Evolutionary conservation across 2,797 vertebrate genomes (phyloP), one percentile per base, ranked within the genome.

Genomic region (Takifugu ocellatus): DNA sequence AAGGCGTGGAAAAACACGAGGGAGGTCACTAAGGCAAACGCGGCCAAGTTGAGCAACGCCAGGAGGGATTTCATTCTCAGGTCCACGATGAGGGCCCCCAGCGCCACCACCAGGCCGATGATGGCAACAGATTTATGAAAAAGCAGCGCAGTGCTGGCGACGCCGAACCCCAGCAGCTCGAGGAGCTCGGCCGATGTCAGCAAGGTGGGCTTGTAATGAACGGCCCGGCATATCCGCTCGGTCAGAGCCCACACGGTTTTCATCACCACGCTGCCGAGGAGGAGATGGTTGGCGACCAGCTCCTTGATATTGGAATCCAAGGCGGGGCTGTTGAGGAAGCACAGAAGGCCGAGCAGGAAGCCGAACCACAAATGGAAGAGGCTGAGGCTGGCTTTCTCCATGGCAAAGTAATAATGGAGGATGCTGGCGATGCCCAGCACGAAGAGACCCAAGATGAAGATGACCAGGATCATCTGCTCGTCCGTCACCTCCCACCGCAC

Each of bases 331-430:
- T 96, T 95, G 66, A 98, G 91, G 84, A 99, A 97, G 87, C 96
- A 98, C 31, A 97, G 89, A 26, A 99, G 94, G 36, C 97, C 97
- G 25, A 98, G 94, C 68, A 99, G 84, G 81, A 99, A 99, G 80
- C 96, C 96, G 67, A 94, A 95, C 97, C 96, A 99, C 77, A 99
- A 89, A 78, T 95, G 96, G 75, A 94, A 96, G 54, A 99, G 89
- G 80, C 96, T 96, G 70, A 94, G 81, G 72, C 96, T 98, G 77
- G 96, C 97, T 48, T 92, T 89, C 89, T 96, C 93, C 95, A 99
- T 98, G n/a, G 93, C 92, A 86, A 99, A 99, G 87, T 99, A 99
- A 71, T 99, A 99, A 85, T 98, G 93, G 46, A 99, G 89, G 80
- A 99, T 98, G 82, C 95, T 95, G 76, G 95, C 94, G 63, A 99